Evolutionary conservation across 1,140 invertebrate genomes (phyloP).

Genomic region (Caerostris darwini): DNA sequence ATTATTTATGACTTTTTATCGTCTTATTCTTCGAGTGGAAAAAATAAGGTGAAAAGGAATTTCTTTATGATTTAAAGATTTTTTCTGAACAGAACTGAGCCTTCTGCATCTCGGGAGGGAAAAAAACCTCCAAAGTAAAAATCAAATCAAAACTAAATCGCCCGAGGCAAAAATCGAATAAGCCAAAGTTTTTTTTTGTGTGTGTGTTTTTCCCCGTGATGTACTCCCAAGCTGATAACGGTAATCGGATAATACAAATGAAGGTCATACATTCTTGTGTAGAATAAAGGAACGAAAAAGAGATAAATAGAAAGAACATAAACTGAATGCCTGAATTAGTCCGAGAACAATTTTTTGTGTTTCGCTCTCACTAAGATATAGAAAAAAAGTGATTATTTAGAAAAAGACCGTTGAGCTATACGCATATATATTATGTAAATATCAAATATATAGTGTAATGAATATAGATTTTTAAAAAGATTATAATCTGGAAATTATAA

Average conservation of each 20-base stretch:
- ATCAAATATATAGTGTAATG: too few species aligned
- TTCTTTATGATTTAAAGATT: neutral
- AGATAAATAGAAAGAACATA: neutral
- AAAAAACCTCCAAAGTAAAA: neutral
- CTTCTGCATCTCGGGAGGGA: neutral
- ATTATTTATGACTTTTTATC: too few species aligned
- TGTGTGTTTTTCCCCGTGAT: neutral
- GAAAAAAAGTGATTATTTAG: neutral
- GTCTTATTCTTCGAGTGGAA: too few species aligned
- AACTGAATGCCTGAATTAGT: neutral
- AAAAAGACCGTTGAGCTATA: too few species aligned
- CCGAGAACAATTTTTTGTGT: neutral
- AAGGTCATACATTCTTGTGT: neutral
- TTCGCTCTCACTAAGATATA: neutral
- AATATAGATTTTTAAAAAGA: too few species aligned
- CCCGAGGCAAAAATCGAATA: neutral
- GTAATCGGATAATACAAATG: constrained; percentile 40
- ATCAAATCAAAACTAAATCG: constrained; percentile 13
- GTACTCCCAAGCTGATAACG: constrained; percentile 14
- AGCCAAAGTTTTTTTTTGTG: neutral
- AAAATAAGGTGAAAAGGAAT: neutral
- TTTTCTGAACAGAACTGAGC: neutral
- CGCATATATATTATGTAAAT: too few species aligned
- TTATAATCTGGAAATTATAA: too few species aligned
- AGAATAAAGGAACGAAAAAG: neutral